A percentile compares a stretch with the other conserved stretches of the same genome.
Evolutionary conservation across 2,888 invertebrate species (phyloP).

Genomic region (Spodoptera littoralis): DNA sequence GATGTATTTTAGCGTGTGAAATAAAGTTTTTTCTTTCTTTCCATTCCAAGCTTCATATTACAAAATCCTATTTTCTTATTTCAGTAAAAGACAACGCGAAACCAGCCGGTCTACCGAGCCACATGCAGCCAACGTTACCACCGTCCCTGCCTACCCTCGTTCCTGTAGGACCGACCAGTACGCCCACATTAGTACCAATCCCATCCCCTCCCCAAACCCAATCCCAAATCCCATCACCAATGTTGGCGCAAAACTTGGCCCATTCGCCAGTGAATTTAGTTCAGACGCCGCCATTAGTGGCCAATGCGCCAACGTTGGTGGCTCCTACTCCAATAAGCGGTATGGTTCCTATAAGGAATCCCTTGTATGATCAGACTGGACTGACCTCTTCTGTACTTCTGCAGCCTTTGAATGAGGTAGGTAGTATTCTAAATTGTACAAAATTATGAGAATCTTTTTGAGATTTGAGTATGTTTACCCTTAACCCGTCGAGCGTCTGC

Average conservation of each 20-base stretch:
- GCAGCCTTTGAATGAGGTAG: constrained; percentile 84
- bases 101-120: constrained; percentile 64
- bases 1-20: too few relatives aligned
- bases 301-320: constrained; percentile 66
- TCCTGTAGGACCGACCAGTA: constrained; percentile 69
- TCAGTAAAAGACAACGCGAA: constrained; percentile 76
- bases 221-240: constrained; percentile 55
- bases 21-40: too few relatives aligned
- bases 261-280: constrained; percentile 70
- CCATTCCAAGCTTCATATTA: too few relatives aligned
- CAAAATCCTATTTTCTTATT: constrained; percentile 39
- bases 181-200: constrained; percentile 62
- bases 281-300: constrained; percentile 64
- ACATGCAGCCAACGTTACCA: constrained; percentile 73
- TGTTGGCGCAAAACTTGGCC: constrained; percentile 34
- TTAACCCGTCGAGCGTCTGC: too few relatives aligned
- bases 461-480: too few relatives aligned
- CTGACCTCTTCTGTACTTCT: constrained; percentile 81
- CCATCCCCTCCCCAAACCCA: constrained; percentile 36
- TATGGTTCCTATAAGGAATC: constrained; percentile 82
- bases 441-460: not conserved
- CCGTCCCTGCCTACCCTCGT: constrained; percentile 72
- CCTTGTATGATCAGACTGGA: constrained; percentile 80
- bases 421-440: constrained; percentile 18
- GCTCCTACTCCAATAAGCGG: constrained; percentile 76